A percentile compares a stretch with the other conserved stretches of the same genome.
These are phyloP conservation scores for Mus musculus DNA, from an alignment of 2,113 vertebrate genomes.

Conservation along the genomic window GRCm39 chrX:68095501-68096000, in stretches of 20 bases:
- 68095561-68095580: too few relatives aligned
- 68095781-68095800: conserved; percentile 56
- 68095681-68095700: too few relatives aligned
- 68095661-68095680: too few relatives aligned
- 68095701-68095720: background rate
- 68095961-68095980: background rate
- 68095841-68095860: conserved; percentile 54
- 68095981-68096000: background rate
- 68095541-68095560: too few relatives aligned
- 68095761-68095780: conserved; percentile 46
- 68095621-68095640: too few relatives aligned
- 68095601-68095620: too few relatives aligned
- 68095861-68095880: background rate
- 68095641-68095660: too few relatives aligned
- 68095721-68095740: conserved; percentile 62
- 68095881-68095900: conserved; percentile 67
- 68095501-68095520: too few relatives aligned
- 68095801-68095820: conserved; percentile 46
- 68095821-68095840: conserved; percentile 47
- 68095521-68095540: too few relatives aligned
- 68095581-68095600: too few relatives aligned
- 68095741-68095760: conserved; percentile 15
- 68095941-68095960: background rate
- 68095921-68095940: background rate
- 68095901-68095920: conserved; percentile 42